Conservation (phyloP, 2,797 vertebrate species). For the Leptoclinus maculatus region DNA sequence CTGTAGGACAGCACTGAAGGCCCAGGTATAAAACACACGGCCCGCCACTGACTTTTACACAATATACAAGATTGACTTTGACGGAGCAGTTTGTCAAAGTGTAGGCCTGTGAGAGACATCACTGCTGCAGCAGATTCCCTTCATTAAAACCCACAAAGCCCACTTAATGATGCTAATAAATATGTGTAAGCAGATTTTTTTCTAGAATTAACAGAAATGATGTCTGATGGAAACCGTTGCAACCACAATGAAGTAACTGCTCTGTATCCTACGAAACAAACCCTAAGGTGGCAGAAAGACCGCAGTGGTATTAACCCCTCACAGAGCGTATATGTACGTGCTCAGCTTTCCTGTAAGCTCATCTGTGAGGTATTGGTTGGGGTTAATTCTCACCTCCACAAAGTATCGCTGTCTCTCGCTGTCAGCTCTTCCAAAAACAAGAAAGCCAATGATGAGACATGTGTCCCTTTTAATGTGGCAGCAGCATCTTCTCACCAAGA, state of each 20-base stretch:
- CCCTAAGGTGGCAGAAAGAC: slow-evolving; percentile 32
- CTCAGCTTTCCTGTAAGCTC: slow-evolving; percentile 67
- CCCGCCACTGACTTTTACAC: not conserved
- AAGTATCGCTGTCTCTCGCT: slow-evolving; percentile 13
- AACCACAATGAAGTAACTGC: slow-evolving; percentile 19
- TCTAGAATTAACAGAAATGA: not conserved
- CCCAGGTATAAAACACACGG: too few species aligned
- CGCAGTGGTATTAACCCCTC: slow-evolving; percentile 22
- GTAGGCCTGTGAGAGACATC: not conserved
- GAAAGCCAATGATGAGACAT: slow-evolving; percentile 42
- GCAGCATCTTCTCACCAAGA: slow-evolving; percentile 66
- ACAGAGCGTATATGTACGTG: not conserved
- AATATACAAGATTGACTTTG: not conserved
- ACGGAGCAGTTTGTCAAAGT: not conserved
- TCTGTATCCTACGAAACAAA: not conserved
- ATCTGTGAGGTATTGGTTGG: slow-evolving; percentile 31
- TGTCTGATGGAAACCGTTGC: slow-evolving; percentile 33
- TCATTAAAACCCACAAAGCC: not conserved
- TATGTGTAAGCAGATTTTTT: not conserved
- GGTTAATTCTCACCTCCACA: slow-evolving; percentile 30
- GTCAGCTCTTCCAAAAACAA: slow-evolving; percentile 29
- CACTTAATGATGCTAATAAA: not conserved
- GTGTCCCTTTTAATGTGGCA: slow-evolving; percentile 81
- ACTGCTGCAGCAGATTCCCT: not conserved
- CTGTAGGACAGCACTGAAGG: too few species aligned